Conservation (phyloP, 2,797 vertebrate species). For the Hippoglossus hippoglossus region DNA sequence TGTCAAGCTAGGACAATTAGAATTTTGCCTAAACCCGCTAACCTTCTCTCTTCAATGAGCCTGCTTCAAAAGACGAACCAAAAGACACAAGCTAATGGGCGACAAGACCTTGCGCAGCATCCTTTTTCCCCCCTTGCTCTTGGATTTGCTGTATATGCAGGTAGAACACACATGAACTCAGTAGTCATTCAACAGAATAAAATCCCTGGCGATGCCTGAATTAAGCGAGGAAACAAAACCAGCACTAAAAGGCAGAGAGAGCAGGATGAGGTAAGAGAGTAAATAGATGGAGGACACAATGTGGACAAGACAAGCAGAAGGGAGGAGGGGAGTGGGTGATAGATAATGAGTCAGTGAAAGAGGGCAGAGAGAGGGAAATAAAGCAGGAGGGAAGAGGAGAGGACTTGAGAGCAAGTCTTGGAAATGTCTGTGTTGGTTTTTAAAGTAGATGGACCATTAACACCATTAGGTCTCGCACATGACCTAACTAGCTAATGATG, state of each 20-base stretch:
- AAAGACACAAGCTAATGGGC: constrained; percentile 35
- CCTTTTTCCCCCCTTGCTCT: background rate
- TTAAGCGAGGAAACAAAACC: constrained; percentile 61
- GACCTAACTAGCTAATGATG: constrained; percentile 4
- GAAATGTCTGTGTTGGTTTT: constrained; percentile 19
- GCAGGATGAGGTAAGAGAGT: constrained; percentile 43
- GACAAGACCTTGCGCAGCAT: background rate
- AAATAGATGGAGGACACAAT: constrained; percentile 58
- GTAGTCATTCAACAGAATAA: constrained; percentile 56
- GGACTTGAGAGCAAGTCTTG: background rate
- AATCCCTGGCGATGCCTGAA: constrained; percentile 46
- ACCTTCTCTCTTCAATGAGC: background rate
- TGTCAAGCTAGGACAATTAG: constrained; percentile 7
- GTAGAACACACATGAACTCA: constrained; percentile 8
- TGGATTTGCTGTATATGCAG: background rate
- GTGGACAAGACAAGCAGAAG: constrained; percentile 60
- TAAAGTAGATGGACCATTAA: constrained; percentile 6
- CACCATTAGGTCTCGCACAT: constrained; percentile 12
- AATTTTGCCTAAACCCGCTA: background rate
- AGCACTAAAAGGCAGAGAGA: constrained; percentile 51
- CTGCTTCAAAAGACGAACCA: constrained; percentile 25
- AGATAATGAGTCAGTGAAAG: constrained; percentile 32
- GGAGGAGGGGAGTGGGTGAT: constrained; percentile 45
- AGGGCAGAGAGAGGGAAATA: constrained; percentile 21
- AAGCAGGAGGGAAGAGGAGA: constrained; percentile 19